A percentile compares a stretch with the other conserved stretches of the same genome.
phyloP scores from a whole-genome alignment of 2,113 vertebrate species.

The Promerops cafer region DNA sequence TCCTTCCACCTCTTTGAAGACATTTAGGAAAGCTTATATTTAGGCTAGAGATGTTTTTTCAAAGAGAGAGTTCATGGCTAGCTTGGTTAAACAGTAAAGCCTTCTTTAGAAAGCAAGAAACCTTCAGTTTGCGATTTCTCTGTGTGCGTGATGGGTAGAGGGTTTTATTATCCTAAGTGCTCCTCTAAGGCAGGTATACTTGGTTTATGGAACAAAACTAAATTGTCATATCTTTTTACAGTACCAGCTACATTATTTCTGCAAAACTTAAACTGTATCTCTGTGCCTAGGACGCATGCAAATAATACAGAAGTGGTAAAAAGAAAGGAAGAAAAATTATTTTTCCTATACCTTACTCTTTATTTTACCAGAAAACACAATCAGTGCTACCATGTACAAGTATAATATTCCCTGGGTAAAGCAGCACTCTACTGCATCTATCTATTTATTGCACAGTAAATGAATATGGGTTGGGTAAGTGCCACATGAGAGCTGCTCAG shows the following conservation, averaged over 20 bases:
- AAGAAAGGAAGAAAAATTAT: conserved; percentile 3
- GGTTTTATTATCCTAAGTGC: conserved; percentile 23
- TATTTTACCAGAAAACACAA: conserved; percentile 60
- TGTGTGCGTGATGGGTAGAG: neutral
- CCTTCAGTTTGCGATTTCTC: neutral
- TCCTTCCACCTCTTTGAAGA: neutral
- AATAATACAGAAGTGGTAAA: neutral
- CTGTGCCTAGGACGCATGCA: neutral
- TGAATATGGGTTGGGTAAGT: neutral
- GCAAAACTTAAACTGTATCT: neutral
- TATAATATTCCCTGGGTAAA: conserved; percentile 55
- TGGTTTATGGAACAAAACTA: conserved; percentile 32
- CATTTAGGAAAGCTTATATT: neutral
- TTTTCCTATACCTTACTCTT: conserved; percentile 22
- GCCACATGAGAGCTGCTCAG: neutral
- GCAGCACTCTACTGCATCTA: conserved; percentile 21
- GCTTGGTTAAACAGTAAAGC: neutral
- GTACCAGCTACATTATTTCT: neutral
- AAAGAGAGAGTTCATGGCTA: neutral
- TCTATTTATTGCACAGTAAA: conserved; percentile 47
- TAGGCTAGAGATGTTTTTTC: neutral
- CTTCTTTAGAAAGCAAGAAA: neutral
- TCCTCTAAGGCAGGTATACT: conserved; percentile 41
- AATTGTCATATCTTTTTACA: conserved; percentile 19
- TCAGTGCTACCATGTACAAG: conserved; percentile 38